Evolutionary conservation across 2,113 vertebrate genomes (phyloP).

Genomic region (Tetraodon nigroviridis): DNA sequence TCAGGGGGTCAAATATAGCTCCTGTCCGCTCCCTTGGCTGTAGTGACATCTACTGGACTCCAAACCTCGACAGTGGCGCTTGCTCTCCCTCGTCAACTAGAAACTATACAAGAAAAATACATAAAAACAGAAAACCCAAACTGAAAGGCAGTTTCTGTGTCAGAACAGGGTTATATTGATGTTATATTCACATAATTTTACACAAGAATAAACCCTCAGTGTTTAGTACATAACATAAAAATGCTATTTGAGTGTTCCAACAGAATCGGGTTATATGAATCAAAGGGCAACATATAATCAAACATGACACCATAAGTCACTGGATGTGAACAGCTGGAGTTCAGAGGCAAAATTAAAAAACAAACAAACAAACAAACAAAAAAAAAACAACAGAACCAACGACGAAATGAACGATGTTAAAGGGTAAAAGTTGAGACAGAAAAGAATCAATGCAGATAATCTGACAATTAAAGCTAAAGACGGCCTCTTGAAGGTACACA

Average conservation of each 20-base stretch:
- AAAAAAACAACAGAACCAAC: background rate
- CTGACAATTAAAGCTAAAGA: conserved; percentile 47
- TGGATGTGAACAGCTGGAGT: conserved; percentile 25
- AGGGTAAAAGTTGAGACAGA: conserved; percentile 38
- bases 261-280: conserved; percentile 88
- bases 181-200: conserved; percentile 61
- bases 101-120: conserved; percentile 43
- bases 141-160: conserved; percentile 45
- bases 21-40: conserved; percentile 58
- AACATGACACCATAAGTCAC: conserved; percentile 40
- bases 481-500: conserved; percentile 55
- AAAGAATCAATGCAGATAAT: conserved; percentile 47
- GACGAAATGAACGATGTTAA: conserved; percentile 31
- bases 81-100: conserved; percentile 45
- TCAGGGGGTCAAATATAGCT: conserved; percentile 57
- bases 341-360: conserved; percentile 31
- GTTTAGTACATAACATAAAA: conserved; percentile 59
- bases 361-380: too few species aligned
- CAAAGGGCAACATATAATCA: conserved; percentile 71
- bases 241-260: conserved; percentile 76
- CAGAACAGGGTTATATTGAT: conserved; percentile 70
- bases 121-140: conserved; percentile 34
- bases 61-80: conserved; percentile 19
- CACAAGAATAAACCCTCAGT: conserved; percentile 50
- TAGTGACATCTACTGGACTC: conserved; percentile 77